Evolutionary conservation across 2,113 vertebrate species (phyloP).

Genomic region (Rafetus swinhoei): DNA sequence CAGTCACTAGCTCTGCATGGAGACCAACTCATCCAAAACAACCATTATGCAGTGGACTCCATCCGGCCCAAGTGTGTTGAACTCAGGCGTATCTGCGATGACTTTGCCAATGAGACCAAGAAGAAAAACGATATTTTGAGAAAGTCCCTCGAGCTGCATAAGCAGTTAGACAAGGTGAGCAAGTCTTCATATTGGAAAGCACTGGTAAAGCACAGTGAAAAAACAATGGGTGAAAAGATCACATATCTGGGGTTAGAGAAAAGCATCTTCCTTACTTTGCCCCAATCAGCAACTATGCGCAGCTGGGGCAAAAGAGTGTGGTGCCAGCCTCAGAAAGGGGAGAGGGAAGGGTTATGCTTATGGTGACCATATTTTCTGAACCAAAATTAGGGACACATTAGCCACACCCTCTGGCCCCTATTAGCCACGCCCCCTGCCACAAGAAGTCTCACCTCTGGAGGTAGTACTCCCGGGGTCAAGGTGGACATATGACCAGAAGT

Average conservation of each 20-base stretch:
- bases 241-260: not conserved
- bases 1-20: slow-evolving; percentile 89
- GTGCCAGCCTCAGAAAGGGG: not conserved
- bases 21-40: slow-evolving; percentile 94
- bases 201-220: not conserved
- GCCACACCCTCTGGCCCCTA: no score
- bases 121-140: slow-evolving; percentile 88
- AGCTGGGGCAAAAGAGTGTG: not conserved
- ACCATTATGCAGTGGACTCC: slow-evolving; percentile 92
- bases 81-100: slow-evolving; percentile 90
- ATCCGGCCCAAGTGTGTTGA: slow-evolving; percentile 94
- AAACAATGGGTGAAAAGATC: not conserved
- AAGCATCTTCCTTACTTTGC: not conserved
- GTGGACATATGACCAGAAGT: no score
- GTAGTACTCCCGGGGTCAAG: no score
- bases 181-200: not conserved
- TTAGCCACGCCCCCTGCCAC: no score
- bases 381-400: no score
- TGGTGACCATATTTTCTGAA: no score
- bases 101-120: slow-evolving; percentile 93
- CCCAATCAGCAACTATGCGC: not conserved
- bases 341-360: not conserved
- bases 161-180: slow-evolving; percentile 89
- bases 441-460: no score
- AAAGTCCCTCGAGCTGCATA: slow-evolving; percentile 90